A percentile compares a stretch with the other conserved stretches of the same genome.
Conservation (phyloP, 2,113 vertebrate genomes). For the Anseranas semipalmata region DNA sequence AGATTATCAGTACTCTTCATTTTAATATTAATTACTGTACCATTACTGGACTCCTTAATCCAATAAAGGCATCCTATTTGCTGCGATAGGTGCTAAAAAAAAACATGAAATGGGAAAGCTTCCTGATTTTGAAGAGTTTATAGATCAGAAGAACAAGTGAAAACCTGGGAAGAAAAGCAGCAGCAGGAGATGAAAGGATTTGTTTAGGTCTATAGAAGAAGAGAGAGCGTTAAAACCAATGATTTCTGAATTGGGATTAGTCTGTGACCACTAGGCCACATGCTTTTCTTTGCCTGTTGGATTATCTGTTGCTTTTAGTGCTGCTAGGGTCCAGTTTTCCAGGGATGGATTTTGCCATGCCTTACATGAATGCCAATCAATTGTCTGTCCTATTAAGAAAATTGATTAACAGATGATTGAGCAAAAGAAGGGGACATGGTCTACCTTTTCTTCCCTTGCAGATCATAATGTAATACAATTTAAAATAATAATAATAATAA, state of each 20-base stretch:
- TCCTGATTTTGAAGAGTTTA: background rate
- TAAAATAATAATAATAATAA: no score
- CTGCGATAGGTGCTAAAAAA: background rate
- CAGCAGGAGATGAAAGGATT: background rate
- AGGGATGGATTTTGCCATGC: background rate
- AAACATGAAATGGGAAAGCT: background rate
- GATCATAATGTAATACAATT: no score
- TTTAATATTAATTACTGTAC: background rate
- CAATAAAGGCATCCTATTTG: background rate
- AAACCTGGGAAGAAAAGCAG: background rate
- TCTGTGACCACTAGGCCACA: background rate
- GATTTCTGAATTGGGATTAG: background rate
- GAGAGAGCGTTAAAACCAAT: background rate
- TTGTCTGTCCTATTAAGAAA: background rate
- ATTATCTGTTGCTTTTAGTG: background rate
- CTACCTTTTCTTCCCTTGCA: background rate
- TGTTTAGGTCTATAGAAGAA: background rate
- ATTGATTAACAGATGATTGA: background rate
- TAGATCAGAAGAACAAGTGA: background rate
- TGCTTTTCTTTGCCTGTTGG: background rate
- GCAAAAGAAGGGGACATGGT: background rate
- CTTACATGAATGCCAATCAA: background rate
- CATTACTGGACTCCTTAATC: background rate
- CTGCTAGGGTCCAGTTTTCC: background rate
- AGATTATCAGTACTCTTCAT: background rate